phyloP scores from a whole-genome alignment of 2,113 vertebrate genomes.

The Anolis sagrei region DNA sequence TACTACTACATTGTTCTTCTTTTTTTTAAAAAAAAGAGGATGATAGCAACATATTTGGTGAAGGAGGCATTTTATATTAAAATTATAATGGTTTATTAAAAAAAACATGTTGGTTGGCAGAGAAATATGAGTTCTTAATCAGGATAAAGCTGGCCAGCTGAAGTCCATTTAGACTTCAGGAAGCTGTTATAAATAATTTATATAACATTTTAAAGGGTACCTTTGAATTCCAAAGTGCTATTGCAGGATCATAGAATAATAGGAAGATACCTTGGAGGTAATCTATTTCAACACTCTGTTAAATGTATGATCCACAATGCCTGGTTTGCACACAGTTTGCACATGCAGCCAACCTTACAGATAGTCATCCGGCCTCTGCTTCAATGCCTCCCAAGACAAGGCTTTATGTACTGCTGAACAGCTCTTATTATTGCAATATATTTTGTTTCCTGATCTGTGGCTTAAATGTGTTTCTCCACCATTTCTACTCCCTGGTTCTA shows the following conservation, averaged over 20 bases:
- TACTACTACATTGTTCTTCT: no score
- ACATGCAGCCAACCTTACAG: no score
- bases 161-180: not conserved
- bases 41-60: no score
- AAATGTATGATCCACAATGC: not conserved
- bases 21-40: no score
- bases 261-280: not conserved
- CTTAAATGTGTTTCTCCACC: not conserved
- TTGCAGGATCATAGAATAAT: not conserved
- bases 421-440: not conserved
- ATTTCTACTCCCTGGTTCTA: not conserved
- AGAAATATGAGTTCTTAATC: not conserved
- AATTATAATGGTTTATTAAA: no score
- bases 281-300: not conserved
- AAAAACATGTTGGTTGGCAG: not conserved
- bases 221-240: not conserved
- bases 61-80: no score
- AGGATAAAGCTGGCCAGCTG: not conserved
- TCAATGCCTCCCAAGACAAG: no score
- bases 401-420: no score
- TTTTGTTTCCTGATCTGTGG: not conserved
- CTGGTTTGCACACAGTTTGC: no score
- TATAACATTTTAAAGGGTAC: not conserved
- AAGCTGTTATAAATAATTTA: not conserved
- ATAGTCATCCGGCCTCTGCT: not conserved